Conservation (phyloP, 2,113 vertebrate species). For the Pygathrix nemaeus region DNA sequence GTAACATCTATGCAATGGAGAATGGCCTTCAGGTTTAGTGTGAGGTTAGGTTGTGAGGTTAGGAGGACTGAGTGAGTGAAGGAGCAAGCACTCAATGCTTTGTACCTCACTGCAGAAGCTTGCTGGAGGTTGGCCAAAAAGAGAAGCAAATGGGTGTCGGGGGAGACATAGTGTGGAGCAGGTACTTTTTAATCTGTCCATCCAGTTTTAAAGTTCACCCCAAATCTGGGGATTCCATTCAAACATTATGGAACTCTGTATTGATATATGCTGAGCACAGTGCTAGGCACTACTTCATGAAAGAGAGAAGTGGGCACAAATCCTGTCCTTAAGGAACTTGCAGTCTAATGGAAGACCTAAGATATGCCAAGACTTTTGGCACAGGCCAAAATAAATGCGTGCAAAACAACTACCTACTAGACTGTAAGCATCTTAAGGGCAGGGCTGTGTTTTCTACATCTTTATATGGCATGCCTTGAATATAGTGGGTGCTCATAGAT, state of each 20-base stretch:
- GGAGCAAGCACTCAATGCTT: not conserved
- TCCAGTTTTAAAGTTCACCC: not conserved
- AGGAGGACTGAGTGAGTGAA: fast-evolving
- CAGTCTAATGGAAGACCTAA: not conserved
- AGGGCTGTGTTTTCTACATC: not conserved
- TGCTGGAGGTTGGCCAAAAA: not conserved
- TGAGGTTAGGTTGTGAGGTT: not conserved
- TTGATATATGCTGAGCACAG: not conserved
- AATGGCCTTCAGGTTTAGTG: not conserved
- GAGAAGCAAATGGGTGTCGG: not conserved
- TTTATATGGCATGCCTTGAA: not conserved
- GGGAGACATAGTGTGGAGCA: not conserved
- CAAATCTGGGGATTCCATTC: not conserved
- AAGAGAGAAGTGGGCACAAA: not conserved
- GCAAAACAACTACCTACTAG: not conserved
- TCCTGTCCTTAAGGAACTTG: not conserved
- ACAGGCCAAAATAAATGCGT: not conserved
- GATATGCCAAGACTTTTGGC: not conserved
- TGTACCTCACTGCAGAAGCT: not conserved
- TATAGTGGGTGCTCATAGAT: not conserved
- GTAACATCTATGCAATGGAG: not conserved
- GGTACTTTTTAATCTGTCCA: not conserved
- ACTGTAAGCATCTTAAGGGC: not conserved
- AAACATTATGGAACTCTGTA: not conserved
- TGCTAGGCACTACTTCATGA: not conserved